Base-by-base conservation (phyloP, 2,113 vertebrate species). In the Tachysurus fulvidraco region DNA sequence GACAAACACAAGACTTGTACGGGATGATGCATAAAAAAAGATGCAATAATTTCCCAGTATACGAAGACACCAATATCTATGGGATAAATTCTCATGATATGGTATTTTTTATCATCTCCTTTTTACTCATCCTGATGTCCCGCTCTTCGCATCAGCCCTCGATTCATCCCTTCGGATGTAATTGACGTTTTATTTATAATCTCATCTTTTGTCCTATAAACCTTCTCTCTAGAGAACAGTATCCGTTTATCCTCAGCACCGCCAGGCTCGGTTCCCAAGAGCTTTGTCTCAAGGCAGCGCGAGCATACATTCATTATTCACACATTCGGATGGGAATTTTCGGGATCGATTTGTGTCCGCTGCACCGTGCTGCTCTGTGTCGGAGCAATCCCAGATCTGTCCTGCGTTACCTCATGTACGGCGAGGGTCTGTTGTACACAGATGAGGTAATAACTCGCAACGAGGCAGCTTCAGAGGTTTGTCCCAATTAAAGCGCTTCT, bases 231-330 rank as follows among this genome's bases (percentile, higher is more conserved):
- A 7, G 19, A 73, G 36, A 21, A 21, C 36, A 44, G 44, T 13
- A 25, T 74, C 44, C 11, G 11, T 25, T 74, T 25, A 74, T 74
- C 44, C 46, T 25, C 17, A 21, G 5, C 36, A 6, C 17, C 9
- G 23, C 11, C 25, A 25, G 11, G 44, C 19, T 50, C 41, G 8
- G 54, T 77, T 76, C 81, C 77, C 54, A 52, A 60, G 83, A 74
- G 83, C 62, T 60, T 46, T 4, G 1, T 73, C 82, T 21, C 57
- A 52, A n/a, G 41, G 55, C 52, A 80, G 71, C 2, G 14, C 12
- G 19, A 65, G 60, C 81, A 77, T 71, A 52, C 25, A 85, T 90
- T 14, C 74, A 86, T 88, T 62, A 85, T 88, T 90, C 82, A 88
- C 41, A 83, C 55, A 8, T 55, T 11, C 67, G 87, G 87, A 88